phyloP scores from a whole-genome alignment of 2,888 invertebrate genomes.

The Pyrocoelia pectoralis region DNA sequence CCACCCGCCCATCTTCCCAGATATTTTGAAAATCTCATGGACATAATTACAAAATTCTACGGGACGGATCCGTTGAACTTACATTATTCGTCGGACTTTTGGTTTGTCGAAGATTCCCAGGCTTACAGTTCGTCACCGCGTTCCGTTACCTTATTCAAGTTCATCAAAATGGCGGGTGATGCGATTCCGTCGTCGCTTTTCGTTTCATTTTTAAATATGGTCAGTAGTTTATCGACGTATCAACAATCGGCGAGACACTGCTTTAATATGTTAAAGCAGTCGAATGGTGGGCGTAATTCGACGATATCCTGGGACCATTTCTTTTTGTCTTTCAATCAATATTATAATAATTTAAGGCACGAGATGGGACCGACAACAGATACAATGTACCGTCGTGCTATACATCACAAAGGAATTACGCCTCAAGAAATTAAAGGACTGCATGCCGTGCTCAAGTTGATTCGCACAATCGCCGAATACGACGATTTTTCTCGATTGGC shows the following conservation, averaged over 20 bases:
- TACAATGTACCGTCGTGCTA: conserved; percentile 67
- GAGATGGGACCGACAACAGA: conserved; percentile 72
- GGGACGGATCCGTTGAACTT: conserved; percentile 73
- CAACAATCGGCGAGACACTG: conserved; percentile 79
- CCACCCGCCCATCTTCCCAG: conserved; percentile 77
- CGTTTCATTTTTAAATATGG: conserved; percentile 86
- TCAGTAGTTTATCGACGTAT: conserved; percentile 81
- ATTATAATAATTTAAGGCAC: conserved; percentile 75
- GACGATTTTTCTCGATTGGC: conserved; percentile 83
- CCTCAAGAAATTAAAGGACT: conserved; percentile 87
- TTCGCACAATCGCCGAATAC: conserved; percentile 78
- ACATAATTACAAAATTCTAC: conserved; percentile 82
- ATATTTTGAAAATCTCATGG: conserved; percentile 85
- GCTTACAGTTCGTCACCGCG: conserved; percentile 64
- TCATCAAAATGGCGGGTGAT: conserved; percentile 88
- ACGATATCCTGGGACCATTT: conserved; percentile 86
- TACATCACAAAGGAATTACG: conserved; percentile 71
- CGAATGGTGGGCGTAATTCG: conserved; percentile 62
- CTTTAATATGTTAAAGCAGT: conserved; percentile 78
- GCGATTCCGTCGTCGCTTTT: conserved; percentile 84
- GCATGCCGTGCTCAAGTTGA: conserved; percentile 79
- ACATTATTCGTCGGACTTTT: conserved; percentile 81
- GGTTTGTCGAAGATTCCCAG: conserved; percentile 69
- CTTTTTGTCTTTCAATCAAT: conserved; percentile 78
- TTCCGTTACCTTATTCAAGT: conserved; percentile 86